Conservation (phyloP, 2,888 invertebrate genomes). For the Torymus texanus region DNA sequence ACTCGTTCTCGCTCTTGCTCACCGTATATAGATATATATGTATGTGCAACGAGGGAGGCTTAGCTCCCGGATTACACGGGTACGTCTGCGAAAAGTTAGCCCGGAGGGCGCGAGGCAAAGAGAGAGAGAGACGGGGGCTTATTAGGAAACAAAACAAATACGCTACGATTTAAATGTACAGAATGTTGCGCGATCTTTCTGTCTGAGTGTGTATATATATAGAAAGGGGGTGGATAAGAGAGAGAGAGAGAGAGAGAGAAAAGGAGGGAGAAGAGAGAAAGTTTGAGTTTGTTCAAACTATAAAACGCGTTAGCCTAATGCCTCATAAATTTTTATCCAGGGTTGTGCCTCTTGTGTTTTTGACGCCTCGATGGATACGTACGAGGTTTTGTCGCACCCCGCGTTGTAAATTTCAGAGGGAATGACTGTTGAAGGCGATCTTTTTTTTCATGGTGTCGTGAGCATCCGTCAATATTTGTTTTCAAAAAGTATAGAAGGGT, state of each 20-base stretch:
- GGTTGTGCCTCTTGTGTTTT: background rate
- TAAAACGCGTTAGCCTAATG: conserved; percentile 19
- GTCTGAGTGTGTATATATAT: no score
- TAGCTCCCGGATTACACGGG: conserved; percentile 51
- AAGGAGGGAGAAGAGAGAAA: background rate
- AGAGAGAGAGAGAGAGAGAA: background rate
- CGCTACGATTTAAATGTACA: background rate
- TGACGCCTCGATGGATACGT: no score
- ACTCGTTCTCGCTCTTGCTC: background rate
- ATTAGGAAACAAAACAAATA: conserved; percentile 56
- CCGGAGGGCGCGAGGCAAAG: background rate
- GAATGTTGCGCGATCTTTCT: no score
- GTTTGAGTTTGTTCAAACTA: conserved; percentile 21
- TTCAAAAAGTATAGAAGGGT: no score
- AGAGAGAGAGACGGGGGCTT: conserved; percentile 34
- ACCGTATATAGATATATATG: background rate
- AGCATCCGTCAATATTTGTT: no score
- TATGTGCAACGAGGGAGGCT: conserved; percentile 39
- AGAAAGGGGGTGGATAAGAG: no score
- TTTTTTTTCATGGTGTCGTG: no score
- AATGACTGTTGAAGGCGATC: no score
- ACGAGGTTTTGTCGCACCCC: no score
- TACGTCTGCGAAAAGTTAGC: conserved; percentile 45
- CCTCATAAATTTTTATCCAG: conserved; percentile 42
- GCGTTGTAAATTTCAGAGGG: no score